Evolutionary conservation across 2,113 vertebrate genomes (phyloP).

Genomic region (Perca fluviatilis): DNA sequence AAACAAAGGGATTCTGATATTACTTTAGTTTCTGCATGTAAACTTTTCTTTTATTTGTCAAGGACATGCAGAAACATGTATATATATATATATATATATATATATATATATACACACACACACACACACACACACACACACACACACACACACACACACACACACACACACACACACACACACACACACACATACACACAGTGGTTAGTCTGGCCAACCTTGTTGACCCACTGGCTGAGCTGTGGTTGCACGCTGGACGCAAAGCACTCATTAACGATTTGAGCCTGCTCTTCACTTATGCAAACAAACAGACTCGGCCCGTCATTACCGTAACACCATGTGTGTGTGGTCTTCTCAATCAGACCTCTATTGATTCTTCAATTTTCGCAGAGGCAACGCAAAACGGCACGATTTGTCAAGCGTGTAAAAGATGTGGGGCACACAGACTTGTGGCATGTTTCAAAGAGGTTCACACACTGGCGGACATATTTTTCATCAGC

Average conservation of each 20-base stretch:
- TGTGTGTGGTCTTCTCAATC: constrained; percentile 80
- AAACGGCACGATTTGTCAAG: constrained; percentile 57
- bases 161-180: constrained; percentile 41
- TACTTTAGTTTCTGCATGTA: constrained; percentile 10
- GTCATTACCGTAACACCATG: constrained; percentile 77
- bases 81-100: too few species aligned
- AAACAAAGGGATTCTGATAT: constrained; percentile 34
- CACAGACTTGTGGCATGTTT: constrained; percentile 61
- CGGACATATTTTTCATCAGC: constrained; percentile 62
- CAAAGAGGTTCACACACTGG: constrained; percentile 46
- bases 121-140: constrained; percentile 35
- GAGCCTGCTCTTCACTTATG: constrained; percentile 80
- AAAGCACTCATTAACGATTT: constrained; percentile 83
- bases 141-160: constrained; percentile 40
- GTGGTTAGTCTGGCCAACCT: constrained; percentile 79
- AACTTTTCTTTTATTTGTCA: constrained; percentile 29
- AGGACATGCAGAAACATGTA: constrained; percentile 40
- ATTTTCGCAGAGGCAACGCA: constrained; percentile 54
- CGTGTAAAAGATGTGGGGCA: constrained; percentile 39
- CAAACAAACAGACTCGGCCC: constrained; percentile 80
- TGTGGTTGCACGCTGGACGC: constrained; percentile 83
- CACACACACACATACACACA: constrained; percentile 39
- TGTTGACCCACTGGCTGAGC: constrained; percentile 83
- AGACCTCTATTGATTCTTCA: constrained; percentile 76
- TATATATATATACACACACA: too few species aligned